Base-by-base conservation (phyloP, 2,888 invertebrate genomes). In the Lepetodrilus schrolli region DNA sequence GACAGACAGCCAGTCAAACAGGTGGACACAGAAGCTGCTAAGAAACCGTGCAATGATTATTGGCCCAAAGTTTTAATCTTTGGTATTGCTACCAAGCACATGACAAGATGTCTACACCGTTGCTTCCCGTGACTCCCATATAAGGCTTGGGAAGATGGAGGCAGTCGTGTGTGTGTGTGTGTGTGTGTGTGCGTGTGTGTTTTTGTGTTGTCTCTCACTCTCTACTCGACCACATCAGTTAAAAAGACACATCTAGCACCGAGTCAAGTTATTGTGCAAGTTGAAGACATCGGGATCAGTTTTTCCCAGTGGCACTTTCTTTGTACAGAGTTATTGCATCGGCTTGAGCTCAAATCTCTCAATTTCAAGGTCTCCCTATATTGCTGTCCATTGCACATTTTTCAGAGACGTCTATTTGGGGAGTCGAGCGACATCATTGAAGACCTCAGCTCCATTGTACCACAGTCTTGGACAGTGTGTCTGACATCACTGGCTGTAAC, bases 271-370 rank as follows among this genome's bases (percentile, higher is more conserved):
- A 34, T 58, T 58, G 30, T 30, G 58, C 58, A 58, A 58, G 58
- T 58, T 34, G 34, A 30, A 58, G 26, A 30, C n/a, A 58, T 30
- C 58, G 26, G 30, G 58, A 30, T 58, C 30, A 30, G 17, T n/a
- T n/a, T n/a, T n/a, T n/a, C 30, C 58, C 58, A 58, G 58, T 34
- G 58, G 58, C 58, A 58, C 58, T 30, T 58, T 30, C 17, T 58
- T 20, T 7, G 30, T 17, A 43, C 43, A 17, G n/a, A 26, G 58
- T 58, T 58, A 58, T 58, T 58, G 58, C 58, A 58, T 58, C 58
- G 30, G 13, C n/a, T 50, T n/a, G n/a, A n/a, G n/a, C n/a, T n/a
- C n/a, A n/a, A n/a, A n/a, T n/a, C n/a, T n/a, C n/a, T n/a, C n/a
- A n/a, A n/a, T n/a, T n/a, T n/a, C n/a, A n/a, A n/a, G n/a, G n/a